Evolutionary conservation across 2,113 vertebrate species (phyloP).

Genomic region (Isichthys henryi): DNA sequence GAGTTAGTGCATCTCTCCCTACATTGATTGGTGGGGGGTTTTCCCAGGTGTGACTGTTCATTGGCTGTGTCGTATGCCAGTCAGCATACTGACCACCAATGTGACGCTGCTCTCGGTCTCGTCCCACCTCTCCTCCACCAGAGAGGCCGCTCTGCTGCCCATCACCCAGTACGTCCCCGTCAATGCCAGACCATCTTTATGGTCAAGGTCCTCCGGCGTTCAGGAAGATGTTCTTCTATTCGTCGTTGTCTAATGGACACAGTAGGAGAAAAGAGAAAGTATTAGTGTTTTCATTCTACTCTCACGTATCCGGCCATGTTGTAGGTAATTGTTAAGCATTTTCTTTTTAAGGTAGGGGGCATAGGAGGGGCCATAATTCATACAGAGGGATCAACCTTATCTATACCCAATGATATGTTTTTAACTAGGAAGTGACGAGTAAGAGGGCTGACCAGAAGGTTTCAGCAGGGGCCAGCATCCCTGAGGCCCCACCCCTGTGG

Average conservation of each 20-base stretch:
- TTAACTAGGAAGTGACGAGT: background rate
- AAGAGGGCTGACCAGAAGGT: background rate
- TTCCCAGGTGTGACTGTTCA: background rate
- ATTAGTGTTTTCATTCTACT: background rate
- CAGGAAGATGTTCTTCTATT: conserved; percentile 4
- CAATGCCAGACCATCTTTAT: background rate
- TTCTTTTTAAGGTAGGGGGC: background rate
- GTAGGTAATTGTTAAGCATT: background rate
- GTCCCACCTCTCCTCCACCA: background rate
- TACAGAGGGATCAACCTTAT: background rate
- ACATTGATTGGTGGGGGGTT: background rate
- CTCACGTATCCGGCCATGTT: background rate
- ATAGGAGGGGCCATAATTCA: background rate
- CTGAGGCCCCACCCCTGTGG: background rate
- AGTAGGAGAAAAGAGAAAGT: background rate
- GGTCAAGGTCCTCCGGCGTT: background rate
- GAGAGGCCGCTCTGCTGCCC: background rate
- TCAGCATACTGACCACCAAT: background rate
- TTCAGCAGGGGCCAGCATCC: background rate
- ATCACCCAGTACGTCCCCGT: background rate
- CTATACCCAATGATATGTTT: background rate
- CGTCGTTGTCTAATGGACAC: background rate
- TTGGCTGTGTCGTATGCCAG: background rate
- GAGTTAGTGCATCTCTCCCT: background rate
- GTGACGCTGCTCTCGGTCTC: background rate